These are phyloP conservation scores for Acrocyrtus sp. DNA, from an alignment of 2,888 invertebrate species.

Conservation along the genomic window DNA sequence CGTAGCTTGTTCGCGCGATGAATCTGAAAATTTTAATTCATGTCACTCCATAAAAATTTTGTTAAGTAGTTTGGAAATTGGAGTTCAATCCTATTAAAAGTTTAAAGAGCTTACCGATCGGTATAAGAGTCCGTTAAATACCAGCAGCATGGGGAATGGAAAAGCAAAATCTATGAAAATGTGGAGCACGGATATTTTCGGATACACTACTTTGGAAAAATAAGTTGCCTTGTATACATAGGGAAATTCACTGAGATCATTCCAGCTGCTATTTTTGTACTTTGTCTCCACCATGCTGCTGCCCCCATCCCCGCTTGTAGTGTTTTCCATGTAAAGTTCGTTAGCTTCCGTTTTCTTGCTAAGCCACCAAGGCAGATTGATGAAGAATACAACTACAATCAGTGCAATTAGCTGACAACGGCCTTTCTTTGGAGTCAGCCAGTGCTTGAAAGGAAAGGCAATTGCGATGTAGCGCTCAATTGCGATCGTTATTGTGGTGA, in stretches of 20 bases:
- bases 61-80: too few relatives aligned
- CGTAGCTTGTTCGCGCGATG: slow-evolving; percentile 33
- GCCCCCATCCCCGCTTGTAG: background rate
- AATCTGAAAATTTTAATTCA: slow-evolving; percentile 30
- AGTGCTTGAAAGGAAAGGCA: slow-evolving; percentile 33
- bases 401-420: slow-evolving; percentile 20
- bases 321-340: slow-evolving; percentile 9
- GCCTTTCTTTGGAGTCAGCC: slow-evolving; percentile 27
- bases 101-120: slow-evolving; percentile 32
- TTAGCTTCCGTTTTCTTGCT: slow-evolving; percentile 31
- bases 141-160: slow-evolving; percentile 37
- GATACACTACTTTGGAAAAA: slow-evolving; percentile 27
- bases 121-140: slow-evolving; percentile 43
- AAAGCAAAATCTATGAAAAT: slow-evolving; percentile 41
- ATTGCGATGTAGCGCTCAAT: slow-evolving; percentile 47
- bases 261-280: background rate
- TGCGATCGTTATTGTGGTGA: slow-evolving; percentile 38
- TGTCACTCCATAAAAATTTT: too few relatives aligned
- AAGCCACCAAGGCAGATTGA: slow-evolving; percentile 46
- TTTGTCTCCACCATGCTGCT: background rate
- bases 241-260: slow-evolving; percentile 35
- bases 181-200: slow-evolving; percentile 17
- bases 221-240: slow-evolving; percentile 29
- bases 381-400: slow-evolving; percentile 11
- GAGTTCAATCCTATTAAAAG: background rate